A percentile compares a stretch with the other conserved stretches of the same genome.
Conservation (phyloP, 2,113 vertebrate species). For the Malurus cyaneus region DNA sequence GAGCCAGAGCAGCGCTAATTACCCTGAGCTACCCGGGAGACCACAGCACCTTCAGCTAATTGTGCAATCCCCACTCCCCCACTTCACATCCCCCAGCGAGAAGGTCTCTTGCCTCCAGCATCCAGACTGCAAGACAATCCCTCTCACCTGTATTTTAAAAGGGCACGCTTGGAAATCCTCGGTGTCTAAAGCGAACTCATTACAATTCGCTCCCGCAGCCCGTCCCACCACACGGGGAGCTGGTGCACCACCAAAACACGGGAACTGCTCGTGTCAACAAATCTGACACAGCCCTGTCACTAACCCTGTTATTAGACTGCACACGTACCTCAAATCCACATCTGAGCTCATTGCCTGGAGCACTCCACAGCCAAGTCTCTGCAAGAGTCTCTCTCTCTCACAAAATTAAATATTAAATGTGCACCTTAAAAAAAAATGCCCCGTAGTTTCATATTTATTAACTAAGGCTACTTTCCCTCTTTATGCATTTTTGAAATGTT, state of each 20-base stretch:
- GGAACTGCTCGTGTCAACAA: conserved; percentile 5
- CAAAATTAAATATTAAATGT: conserved; percentile 38
- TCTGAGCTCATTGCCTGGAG: conserved; percentile 42
- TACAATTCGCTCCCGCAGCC: neutral
- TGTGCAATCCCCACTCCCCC: neutral
- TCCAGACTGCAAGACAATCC: conserved; percentile 29
- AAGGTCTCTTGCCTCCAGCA: neutral
- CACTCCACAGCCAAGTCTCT: conserved; percentile 22
- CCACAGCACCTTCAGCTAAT: conserved; percentile 48
- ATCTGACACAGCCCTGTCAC: neutral
- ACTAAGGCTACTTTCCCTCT: neutral
- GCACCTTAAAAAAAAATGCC: conserved; percentile 7
- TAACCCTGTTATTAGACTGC: conserved; percentile 35
- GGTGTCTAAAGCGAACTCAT: neutral
- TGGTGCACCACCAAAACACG: neutral
- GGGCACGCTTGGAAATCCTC: neutral
- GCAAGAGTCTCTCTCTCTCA: conserved; percentile 1
- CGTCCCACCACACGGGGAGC: neutral
- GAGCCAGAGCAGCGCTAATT: conserved; percentile 46
- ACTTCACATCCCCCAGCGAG: conserved; percentile 15
- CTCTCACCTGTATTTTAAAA: conserved; percentile 47
- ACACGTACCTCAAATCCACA: conserved; percentile 21
- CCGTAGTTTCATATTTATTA: conserved; percentile 26
- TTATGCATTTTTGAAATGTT: neutral
- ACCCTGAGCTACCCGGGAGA: conserved; percentile 36